Percentiles rank a stretch among this genome's conserved stretches.
These are phyloP conservation scores for Loripinus fragilis DNA, from an alignment of 2,888 invertebrate genomes.

Conservation along the genomic window DNA sequence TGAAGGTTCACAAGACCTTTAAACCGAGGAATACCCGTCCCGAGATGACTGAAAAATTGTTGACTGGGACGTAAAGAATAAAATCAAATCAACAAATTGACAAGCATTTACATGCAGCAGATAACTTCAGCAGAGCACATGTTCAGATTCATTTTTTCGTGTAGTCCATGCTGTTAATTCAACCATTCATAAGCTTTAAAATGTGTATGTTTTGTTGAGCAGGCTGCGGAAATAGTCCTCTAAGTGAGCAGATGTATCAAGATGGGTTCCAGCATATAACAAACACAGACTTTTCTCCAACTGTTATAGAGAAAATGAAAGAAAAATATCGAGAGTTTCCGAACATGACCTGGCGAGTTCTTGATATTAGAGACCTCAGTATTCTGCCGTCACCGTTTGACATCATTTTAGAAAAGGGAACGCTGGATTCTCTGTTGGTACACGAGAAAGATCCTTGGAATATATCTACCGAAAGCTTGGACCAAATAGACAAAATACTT, in stretches of 20 bases:
- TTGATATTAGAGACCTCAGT: slow-evolving; percentile 82
- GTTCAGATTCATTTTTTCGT: too few species aligned
- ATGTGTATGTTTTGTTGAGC: too few species aligned
- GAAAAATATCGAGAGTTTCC: slow-evolving; percentile 69
- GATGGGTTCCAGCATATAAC: slow-evolving; percentile 83
- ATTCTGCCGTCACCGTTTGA: slow-evolving; percentile 81
- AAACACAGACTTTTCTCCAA: slow-evolving; percentile 84
- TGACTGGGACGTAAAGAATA: too few species aligned
- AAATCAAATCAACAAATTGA: too few species aligned
- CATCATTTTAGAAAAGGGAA: slow-evolving; percentile 84
- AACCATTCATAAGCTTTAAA: too few species aligned
- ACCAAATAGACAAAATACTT: slow-evolving; percentile 74
- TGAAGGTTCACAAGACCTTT: too few species aligned
- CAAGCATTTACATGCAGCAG: too few species aligned
- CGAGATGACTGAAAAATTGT: too few species aligned
- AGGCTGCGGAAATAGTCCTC: slow-evolving; percentile 84
- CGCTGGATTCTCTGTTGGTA: slow-evolving; percentile 84
- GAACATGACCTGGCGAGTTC: slow-evolving; percentile 83
- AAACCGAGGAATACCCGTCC: too few species aligned
- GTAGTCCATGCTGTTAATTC: too few species aligned
- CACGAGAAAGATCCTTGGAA: slow-evolving; percentile 83
- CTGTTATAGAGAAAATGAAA: slow-evolving; percentile 82
- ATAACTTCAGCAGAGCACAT: too few species aligned
- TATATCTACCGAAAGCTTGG: slow-evolving; percentile 70
- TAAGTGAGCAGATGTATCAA: slow-evolving; percentile 83